Base-by-base conservation (phyloP, 2,797 vertebrate genomes). In the Epinephelus malabaricus region DNA sequence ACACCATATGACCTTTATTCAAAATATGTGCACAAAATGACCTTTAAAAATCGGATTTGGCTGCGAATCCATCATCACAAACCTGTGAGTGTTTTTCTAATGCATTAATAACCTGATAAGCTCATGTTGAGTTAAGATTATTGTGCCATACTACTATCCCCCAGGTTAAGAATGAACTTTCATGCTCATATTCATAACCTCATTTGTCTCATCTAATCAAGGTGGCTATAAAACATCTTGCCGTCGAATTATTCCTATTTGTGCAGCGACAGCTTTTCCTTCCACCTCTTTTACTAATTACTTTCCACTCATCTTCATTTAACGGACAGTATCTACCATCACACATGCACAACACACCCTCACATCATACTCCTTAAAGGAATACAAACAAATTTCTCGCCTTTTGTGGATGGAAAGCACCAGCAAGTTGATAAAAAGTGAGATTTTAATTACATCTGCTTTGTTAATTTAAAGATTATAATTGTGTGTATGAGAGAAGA, bases 291-390 rank as follows among this genome's bases (percentile, higher is more conserved):
- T 64, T 21, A 34, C 51, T 80, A 67, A 79, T 54, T 65, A 68
- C 73, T 53, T 58, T 81, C 69, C 46, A 69, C 69, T 68, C 61
- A 73, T 85, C 79, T 78, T 86, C 64, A 73, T 84, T 65, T 82
- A 54, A 71, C 49, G 62, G 65, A 86, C 67, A 40, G 5, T 34
- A 79, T 82, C 61, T 62, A 23, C 6, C 62, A 78, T 64, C 73
- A n/a, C 53, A 66, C 1, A 62, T 73, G 60, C 64, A 53, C 55
- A 45, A 19, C 47, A 49, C 60, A 63, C 74, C 75, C 38, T 68
- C 18, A 61, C 62, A 17, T 40, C 60, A 67, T 38, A 60, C 19
- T 21, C 23, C 21, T 69, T 49, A 25, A 74, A 65, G 53, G 55
- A 79, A 77, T 30, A 68, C 15, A 56, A 43, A 4, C 61, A 45